Conservation (phyloP, 2,113 vertebrate genomes). For the Eretmochelys imbricata region DNA sequence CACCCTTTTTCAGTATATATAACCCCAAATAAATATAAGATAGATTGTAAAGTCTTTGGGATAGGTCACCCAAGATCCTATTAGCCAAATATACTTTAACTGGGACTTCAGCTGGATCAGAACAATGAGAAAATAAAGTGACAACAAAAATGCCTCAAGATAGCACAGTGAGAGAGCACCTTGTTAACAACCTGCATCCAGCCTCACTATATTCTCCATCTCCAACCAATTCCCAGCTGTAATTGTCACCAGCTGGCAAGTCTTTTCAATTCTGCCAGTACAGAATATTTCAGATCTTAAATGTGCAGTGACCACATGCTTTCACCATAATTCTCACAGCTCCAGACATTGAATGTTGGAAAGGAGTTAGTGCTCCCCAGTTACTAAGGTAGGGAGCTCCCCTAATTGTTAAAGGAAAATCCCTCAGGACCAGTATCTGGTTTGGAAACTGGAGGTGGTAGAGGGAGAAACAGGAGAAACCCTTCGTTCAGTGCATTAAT, state of each 20-base stretch:
- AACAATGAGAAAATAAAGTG: neutral
- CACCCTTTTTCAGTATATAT: neutral
- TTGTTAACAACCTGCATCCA: neutral
- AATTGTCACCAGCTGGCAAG: fast-evolving
- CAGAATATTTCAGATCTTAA: neutral
- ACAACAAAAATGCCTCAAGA: neutral
- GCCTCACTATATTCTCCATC: neutral
- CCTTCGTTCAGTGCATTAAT: neutral
- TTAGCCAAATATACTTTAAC: neutral
- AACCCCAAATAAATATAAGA: neutral
- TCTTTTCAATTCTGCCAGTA: neutral
- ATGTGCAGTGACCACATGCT: neutral
- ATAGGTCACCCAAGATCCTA: neutral
- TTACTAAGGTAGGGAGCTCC: neutral
- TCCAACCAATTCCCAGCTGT: neutral
- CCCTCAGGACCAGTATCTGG: neutral
- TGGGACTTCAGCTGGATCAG: neutral
- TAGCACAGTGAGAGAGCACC: neutral
- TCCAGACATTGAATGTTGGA: neutral
- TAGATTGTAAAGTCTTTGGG: neutral
- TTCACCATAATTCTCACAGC: neutral
- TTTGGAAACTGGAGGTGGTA: neutral
- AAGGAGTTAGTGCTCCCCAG: neutral
- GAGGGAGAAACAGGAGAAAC: neutral
- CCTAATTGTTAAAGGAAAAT: neutral